A percentile compares a stretch with the other conserved stretches of the same genome.
These are phyloP conservation scores for Parotocinclus haroldoi DNA, from an alignment of 2,797 vertebrate genomes.

Conservation along the genomic window DNA sequence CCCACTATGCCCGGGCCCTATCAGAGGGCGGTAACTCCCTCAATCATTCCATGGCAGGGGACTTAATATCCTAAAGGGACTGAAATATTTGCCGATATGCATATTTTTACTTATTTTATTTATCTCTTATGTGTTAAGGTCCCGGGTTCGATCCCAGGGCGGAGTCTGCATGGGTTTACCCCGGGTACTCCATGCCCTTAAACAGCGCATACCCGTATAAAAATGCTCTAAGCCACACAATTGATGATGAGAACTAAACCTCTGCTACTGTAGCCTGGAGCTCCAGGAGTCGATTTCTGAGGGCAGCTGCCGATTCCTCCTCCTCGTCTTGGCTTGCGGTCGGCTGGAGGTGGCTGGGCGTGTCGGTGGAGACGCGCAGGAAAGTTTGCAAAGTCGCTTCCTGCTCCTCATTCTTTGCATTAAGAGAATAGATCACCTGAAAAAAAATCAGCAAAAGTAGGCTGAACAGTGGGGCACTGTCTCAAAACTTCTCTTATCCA, in stretches of 20 bases:
- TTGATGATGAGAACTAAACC: constrained; percentile 39
- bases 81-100: no score
- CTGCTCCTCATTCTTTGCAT: constrained; percentile 90
- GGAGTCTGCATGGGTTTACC: no score
- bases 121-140: no score
- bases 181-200: no score
- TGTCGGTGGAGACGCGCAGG: constrained; percentile 77
- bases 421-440: constrained; percentile 96
- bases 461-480: no score
- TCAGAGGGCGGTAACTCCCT: no score
- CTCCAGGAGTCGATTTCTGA: constrained; percentile 79
- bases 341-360: constrained; percentile 65
- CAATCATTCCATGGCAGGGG: no score
- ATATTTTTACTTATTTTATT: no score
- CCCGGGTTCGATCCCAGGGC: no score
- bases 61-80: no score
- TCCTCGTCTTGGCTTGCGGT: constrained; percentile 60
- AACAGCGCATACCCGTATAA: not conserved
- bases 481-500: no score
- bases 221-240: not conserved
- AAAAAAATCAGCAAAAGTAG: not conserved
- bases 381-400: constrained; percentile 82
- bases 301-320: constrained; percentile 65
- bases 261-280: constrained; percentile 85
- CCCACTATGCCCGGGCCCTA: no score